Evolutionary conservation across 2,888 invertebrate genomes (phyloP).

Genomic region (Nephrocerus scutellatus): DNA sequence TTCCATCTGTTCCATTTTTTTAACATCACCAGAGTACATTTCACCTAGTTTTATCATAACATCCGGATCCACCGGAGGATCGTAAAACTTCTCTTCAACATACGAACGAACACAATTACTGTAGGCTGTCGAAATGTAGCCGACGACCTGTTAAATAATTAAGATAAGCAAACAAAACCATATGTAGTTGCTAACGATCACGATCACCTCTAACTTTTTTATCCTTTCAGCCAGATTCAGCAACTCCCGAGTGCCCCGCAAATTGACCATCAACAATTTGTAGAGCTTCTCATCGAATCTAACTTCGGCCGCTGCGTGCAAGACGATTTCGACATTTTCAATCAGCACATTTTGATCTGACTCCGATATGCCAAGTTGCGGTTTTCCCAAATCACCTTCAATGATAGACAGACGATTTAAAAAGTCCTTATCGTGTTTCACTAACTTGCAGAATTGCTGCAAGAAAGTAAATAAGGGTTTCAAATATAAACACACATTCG

Average conservation of each 20-base stretch:
- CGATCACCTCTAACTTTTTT: conserved; percentile 25
- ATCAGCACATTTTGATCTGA: conserved; percentile 20
- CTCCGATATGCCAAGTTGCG: conserved; percentile 23
- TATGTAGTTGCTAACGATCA: too few relatives aligned
- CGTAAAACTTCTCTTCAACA: conserved; percentile 29
- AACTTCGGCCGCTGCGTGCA: conserved; percentile 32
- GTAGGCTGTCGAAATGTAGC: conserved; percentile 32
- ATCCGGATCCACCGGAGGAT: conserved; percentile 26
- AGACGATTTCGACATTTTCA: conserved; percentile 27
- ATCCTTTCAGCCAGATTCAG: conserved; percentile 23
- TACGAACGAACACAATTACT: conserved; percentile 22
- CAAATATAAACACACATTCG: too few relatives aligned
- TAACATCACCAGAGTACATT: neutral
- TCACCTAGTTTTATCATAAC: conserved; percentile 26
- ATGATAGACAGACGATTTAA: conserved; percentile 24
- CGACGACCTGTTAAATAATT: conserved; percentile 23
- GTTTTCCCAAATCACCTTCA: conserved; percentile 26
- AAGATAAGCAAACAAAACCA: neutral
- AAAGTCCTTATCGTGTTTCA: conserved; percentile 21
- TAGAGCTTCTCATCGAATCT: conserved; percentile 28
- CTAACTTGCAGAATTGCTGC: conserved; percentile 19
- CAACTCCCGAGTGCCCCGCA: conserved; percentile 30
- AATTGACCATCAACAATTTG: conserved; percentile 23
- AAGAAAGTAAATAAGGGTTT: too few relatives aligned
- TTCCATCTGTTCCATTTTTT: conserved; percentile 16